Evolutionary conservation across 2,888 invertebrate species (phyloP).

Genomic region (Chrysolina oricalcia): DNA sequence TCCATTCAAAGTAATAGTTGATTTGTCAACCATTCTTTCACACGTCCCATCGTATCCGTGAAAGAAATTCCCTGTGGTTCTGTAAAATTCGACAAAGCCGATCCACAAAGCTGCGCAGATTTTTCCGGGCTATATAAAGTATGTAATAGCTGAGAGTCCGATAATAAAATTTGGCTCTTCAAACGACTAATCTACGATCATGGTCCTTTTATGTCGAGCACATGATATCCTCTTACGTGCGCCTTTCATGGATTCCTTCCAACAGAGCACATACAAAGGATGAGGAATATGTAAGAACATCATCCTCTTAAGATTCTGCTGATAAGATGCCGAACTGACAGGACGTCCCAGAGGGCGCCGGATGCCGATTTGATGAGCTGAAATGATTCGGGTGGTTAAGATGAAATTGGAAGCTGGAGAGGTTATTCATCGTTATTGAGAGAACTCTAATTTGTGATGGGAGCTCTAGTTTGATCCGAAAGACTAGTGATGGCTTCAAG

Average conservation of each 20-base stretch:
- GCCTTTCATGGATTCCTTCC: conserved; percentile 40
- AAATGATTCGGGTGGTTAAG: background rate
- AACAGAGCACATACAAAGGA: conserved; percentile 41
- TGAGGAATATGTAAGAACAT: conserved; percentile 45
- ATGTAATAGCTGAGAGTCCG: conserved; percentile 24
- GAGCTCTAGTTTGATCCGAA: background rate
- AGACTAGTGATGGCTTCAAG: background rate
- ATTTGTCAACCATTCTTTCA: background rate
- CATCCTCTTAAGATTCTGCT: conserved; percentile 43
- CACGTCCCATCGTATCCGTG: background rate
- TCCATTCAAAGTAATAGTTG: no score
- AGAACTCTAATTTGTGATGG: background rate
- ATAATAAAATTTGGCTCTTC: conserved; percentile 42
- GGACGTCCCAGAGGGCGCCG: conserved; percentile 22
- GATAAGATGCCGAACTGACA: conserved; percentile 44
- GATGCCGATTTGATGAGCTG: conserved; percentile 11
- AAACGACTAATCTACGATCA: conserved; percentile 46
- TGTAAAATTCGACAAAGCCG: background rate
- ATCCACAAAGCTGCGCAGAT: conserved; percentile 19
- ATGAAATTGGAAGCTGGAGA: background rate
- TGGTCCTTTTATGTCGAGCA: conserved; percentile 41
- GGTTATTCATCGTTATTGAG: conserved; percentile 1
- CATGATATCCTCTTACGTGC: conserved; percentile 47
- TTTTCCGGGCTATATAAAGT: conserved; percentile 2
- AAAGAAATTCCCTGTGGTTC: background rate